These are phyloP conservation scores for Metallyticus violacea DNA, from an alignment of 2,888 invertebrate genomes.

Conservation along the genomic window DNA sequence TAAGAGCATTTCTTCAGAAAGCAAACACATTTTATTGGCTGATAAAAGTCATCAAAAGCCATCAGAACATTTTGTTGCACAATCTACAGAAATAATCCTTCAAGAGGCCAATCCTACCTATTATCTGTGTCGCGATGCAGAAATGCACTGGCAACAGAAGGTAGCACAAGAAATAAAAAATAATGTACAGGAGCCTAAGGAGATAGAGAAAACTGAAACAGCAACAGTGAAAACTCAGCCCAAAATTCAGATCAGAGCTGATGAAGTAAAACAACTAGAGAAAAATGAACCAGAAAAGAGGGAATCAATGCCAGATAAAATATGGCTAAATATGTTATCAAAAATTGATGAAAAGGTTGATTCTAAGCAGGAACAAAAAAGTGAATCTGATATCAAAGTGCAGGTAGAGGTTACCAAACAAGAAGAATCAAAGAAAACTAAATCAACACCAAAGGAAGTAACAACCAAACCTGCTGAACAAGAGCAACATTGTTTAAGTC, in stretches of 20 bases:
- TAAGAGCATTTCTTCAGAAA: background rate
- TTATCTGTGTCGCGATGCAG: conserved; percentile 26
- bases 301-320: background rate
- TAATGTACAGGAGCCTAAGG: background rate
- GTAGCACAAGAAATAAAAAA: background rate
- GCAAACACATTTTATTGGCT: background rate
- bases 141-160: conserved; percentile 22
- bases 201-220: background rate
- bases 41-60: background rate
- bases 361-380: background rate
- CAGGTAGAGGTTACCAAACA: background rate
- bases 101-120: conserved; percentile 4
- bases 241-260: background rate
- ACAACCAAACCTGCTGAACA: background rate
- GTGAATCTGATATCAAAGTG: background rate
- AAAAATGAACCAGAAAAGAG: background rate
- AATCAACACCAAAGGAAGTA: background rate
- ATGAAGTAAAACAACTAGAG: background rate
- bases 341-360: background rate
- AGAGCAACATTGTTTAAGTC: background rate
- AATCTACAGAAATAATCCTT: background rate
- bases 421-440: background rate
- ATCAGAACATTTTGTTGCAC: background rate
- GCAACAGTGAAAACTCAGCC: background rate
- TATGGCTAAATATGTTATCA: background rate